Evolutionary conservation across 2,888 invertebrate genomes (phyloP).

Genomic region (Keiferia lycopersicella): DNA sequence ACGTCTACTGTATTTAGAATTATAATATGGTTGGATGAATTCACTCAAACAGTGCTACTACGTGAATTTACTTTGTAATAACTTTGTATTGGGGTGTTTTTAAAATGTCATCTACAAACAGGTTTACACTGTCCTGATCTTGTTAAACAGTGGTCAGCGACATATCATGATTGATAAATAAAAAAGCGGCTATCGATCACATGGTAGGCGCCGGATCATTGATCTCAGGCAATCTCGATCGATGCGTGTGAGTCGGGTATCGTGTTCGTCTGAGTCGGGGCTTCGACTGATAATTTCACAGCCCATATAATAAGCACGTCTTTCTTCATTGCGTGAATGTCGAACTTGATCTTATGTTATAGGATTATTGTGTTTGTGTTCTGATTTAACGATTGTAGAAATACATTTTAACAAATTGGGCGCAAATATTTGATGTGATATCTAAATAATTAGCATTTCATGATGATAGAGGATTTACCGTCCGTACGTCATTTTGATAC

Average conservation of each 20-base stretch:
- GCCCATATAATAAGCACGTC: not conserved
- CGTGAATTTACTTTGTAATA: too few relatives aligned
- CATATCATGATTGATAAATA: not conserved
- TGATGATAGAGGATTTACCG: too few relatives aligned
- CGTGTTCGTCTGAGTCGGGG: not conserved
- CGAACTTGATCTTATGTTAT: not conserved
- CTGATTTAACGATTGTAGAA: too few relatives aligned
- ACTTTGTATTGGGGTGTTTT: not conserved
- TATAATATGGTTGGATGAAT: not conserved
- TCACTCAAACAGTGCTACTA: not conserved
- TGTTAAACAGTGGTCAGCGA: not conserved
- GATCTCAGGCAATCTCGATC: slow-evolving; percentile 19
- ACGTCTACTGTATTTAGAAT: not conserved
- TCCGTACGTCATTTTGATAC: too few relatives aligned
- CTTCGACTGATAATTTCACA: slow-evolving; percentile 7
- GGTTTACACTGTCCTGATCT: not conserved
- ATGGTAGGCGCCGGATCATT: slow-evolving; percentile 19
- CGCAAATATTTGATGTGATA: too few relatives aligned
- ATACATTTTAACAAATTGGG: too few relatives aligned
- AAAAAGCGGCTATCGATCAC: slow-evolving; percentile 6
- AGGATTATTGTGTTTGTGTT: not conserved
- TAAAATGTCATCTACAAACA: not conserved
- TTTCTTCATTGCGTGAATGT: slow-evolving; percentile 1
- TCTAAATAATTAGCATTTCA: too few relatives aligned
- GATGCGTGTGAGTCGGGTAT: slow-evolving; percentile 20